These are phyloP conservation scores for Campylomormyrus numenius DNA, from an alignment of 2,113 vertebrate species.

Conservation along the genomic window DNA sequence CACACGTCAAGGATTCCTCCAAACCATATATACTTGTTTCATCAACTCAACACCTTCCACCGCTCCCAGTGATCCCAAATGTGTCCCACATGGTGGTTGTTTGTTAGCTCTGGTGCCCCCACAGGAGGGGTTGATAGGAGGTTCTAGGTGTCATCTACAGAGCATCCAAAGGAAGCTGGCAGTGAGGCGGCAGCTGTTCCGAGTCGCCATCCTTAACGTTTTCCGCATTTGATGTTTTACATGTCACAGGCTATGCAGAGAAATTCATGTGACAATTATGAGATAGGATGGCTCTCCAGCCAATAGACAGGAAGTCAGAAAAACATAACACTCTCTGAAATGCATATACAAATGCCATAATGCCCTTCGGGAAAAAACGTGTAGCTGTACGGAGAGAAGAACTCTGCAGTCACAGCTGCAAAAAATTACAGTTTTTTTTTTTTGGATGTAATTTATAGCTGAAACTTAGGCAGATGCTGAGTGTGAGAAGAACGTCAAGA, in stretches of 20 bases:
- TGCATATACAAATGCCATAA: neutral
- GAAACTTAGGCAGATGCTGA: neutral
- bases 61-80: neutral
- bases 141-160: neutral
- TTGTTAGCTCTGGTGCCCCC: neutral
- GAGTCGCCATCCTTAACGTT: neutral
- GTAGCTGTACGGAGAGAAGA: neutral
- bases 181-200: neutral
- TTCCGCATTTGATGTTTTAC: neutral
- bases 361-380: neutral
- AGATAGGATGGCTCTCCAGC: neutral
- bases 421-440: conserved; percentile 1
- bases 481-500: neutral
- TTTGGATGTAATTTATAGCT: neutral
- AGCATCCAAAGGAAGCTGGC: neutral
- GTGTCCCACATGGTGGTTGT: neutral
- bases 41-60: neutral
- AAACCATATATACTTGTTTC: neutral
- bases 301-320: neutral
- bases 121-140: neutral
- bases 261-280: neutral
- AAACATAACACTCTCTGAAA: neutral
- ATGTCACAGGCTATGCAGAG: neutral
- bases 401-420: neutral
- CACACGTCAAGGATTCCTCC: neutral